Evolutionary conservation across 2,797 vertebrate species (phyloP).

Genomic region (Epinephelus malabaricus): DNA sequence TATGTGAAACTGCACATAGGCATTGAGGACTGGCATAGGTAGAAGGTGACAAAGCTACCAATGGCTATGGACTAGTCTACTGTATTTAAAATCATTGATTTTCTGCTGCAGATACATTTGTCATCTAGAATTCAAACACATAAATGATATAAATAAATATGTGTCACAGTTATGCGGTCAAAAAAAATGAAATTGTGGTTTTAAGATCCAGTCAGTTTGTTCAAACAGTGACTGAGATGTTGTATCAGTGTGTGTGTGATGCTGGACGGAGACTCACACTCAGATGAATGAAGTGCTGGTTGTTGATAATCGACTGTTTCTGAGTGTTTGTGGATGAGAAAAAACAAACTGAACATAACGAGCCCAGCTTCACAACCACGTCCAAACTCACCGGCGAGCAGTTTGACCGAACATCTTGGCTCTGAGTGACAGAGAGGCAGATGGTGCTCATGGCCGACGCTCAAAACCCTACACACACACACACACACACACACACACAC

Average conservation of each 20-base stretch:
- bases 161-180: background rate
- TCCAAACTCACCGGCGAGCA: conserved; percentile 34
- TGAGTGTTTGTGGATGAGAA: background rate
- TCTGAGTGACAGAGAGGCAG: conserved; percentile 91
- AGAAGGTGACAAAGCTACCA: no score
- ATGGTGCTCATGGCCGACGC: conserved; percentile 93
- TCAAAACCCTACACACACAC: conserved; percentile 73
- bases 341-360: background rate
- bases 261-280: background rate
- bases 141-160: background rate
- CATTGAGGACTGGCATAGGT: no score
- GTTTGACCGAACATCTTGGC: conserved; percentile 87
- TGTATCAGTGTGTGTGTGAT: background rate
- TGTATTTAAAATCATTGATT: background rate
- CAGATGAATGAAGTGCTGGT: background rate
- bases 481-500: conserved; percentile 36
- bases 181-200: background rate
- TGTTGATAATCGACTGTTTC: conserved; percentile 5
- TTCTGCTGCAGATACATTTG: background rate
- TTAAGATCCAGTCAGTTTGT: background rate
- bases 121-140: background rate
- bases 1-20: no score
- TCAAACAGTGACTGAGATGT: background rate
- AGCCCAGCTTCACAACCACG: conserved; percentile 40
- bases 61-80: no score